Conservation (phyloP, 2,113 vertebrate genomes). For the Rhombomys opimus region DNA sequence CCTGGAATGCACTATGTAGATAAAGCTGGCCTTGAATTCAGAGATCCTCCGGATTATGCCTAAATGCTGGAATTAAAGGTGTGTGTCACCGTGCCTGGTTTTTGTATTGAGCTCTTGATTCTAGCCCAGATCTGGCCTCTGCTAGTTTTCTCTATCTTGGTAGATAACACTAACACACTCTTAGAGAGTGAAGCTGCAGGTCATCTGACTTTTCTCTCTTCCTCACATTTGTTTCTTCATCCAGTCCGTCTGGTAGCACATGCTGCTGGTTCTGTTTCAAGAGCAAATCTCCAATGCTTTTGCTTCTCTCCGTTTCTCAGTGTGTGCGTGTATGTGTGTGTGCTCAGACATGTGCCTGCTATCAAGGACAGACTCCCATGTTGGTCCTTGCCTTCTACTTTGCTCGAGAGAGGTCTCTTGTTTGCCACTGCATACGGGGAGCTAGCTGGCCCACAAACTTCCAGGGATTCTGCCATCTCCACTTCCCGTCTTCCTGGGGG, state of each 20-base stretch:
- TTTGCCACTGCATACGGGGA: not conserved
- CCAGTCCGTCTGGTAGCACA: not conserved
- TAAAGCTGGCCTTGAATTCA: not conserved
- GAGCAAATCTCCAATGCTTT: slow-evolving; percentile 18
- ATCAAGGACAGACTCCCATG: not conserved
- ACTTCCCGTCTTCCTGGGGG: not conserved
- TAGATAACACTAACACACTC: not conserved
- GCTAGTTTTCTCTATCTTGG: not conserved
- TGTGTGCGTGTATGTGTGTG: not conserved
- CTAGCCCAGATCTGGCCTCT: not conserved
- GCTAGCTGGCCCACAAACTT: not conserved
- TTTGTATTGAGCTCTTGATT: not conserved
- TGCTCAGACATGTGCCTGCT: not conserved
- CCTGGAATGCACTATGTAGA: not conserved
- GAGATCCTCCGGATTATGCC: not conserved
- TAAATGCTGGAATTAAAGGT: not conserved
- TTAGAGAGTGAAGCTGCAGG: not conserved
- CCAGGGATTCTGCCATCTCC: not conserved
- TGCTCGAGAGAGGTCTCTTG: not conserved
- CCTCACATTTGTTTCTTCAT: not conserved
- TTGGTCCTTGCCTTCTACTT: not conserved
- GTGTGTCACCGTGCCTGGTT: not conserved
- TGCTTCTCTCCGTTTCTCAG: not conserved
- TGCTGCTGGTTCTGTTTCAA: not conserved
- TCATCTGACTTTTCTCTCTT: not conserved